Conservation (phyloP, 2,113 vertebrate genomes). For the Leucoraja erinaceus region DNA sequence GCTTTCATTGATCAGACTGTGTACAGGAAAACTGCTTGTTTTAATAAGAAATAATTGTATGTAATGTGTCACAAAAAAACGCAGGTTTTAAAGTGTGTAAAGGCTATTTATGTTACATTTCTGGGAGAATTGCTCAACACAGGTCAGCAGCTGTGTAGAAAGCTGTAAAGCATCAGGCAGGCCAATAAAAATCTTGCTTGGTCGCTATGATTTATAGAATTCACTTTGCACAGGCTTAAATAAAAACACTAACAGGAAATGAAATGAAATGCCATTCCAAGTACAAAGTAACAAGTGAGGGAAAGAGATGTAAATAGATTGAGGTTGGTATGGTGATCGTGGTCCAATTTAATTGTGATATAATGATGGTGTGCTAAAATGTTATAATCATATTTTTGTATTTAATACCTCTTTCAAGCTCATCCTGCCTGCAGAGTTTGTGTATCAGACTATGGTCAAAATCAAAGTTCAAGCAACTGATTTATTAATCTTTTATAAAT, state of each 20-base stretch:
- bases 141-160: constrained; percentile 45
- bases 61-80: constrained; percentile 61
- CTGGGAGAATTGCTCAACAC: constrained; percentile 52
- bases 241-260: constrained; percentile 41
- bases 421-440: constrained; percentile 25
- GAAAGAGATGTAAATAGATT: constrained; percentile 57
- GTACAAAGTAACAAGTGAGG: constrained; percentile 41
- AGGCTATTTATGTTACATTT: constrained; percentile 64
- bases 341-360: constrained; percentile 45
- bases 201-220: constrained; percentile 48
- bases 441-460: not conserved
- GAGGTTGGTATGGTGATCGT: constrained; percentile 44
- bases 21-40: constrained; percentile 26
- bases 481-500: constrained; percentile 36
- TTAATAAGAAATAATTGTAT: constrained; percentile 39
- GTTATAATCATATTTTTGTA: constrained; percentile 64
- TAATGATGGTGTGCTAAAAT: constrained; percentile 55
- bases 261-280: constrained; percentile 44
- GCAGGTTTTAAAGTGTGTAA: constrained; percentile 53
- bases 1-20: not conserved
- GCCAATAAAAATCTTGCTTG: constrained; percentile 47
- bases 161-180: constrained; percentile 43
- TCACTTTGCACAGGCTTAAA: constrained; percentile 50
- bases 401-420: constrained; percentile 42
- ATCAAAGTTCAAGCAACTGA: not conserved